Evolutionary conservation across 2,888 invertebrate genomes (phyloP).

Genomic region (Pteria penguin): DNA sequence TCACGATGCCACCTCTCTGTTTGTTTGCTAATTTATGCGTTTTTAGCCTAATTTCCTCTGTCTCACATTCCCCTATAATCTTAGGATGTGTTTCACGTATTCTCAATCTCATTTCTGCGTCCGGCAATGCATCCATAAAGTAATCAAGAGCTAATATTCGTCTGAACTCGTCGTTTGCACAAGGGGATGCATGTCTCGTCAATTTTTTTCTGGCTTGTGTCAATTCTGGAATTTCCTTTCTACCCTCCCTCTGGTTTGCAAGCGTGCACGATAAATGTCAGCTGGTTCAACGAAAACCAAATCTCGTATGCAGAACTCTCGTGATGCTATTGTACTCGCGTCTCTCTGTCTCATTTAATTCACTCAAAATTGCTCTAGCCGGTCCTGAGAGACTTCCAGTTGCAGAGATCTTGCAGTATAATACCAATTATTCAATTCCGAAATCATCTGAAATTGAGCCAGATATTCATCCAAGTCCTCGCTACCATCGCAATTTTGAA

Average conservation of each 20-base stretch:
- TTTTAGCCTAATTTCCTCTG: constrained; percentile 33
- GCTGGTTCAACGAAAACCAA: constrained; percentile 39
- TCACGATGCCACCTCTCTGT: constrained; percentile 13
- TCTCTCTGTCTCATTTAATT: constrained; percentile 22
- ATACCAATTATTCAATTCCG: constrained; percentile 80
- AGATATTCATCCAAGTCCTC: constrained; percentile 48
- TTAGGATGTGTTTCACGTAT: constrained; percentile 5
- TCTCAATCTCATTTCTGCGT: neutral
- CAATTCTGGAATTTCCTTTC: constrained; percentile 44
- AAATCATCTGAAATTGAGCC: constrained; percentile 44
- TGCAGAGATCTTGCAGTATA: constrained; percentile 37
- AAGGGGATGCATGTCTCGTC: constrained; percentile 40
- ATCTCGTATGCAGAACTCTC: constrained; percentile 40
- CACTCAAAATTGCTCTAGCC: constrained; percentile 36
- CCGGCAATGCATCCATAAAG: neutral
- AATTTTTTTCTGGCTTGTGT: constrained; percentile 42
- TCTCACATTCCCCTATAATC: constrained; percentile 33
- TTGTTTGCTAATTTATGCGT: constrained; percentile 30
- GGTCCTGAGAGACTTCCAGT: constrained; percentile 38
- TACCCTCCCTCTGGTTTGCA: constrained; percentile 31
- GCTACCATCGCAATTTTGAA: constrained; percentile 43
- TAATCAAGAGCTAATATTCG: constrained; percentile 3
- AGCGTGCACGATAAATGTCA: constrained; percentile 40
- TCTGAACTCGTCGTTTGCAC: constrained; percentile 12
- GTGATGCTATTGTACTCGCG: constrained; percentile 37